Conservation (phyloP, 92 coral and sea anemone genomes). For the Zoanthus gigantus region DNA sequence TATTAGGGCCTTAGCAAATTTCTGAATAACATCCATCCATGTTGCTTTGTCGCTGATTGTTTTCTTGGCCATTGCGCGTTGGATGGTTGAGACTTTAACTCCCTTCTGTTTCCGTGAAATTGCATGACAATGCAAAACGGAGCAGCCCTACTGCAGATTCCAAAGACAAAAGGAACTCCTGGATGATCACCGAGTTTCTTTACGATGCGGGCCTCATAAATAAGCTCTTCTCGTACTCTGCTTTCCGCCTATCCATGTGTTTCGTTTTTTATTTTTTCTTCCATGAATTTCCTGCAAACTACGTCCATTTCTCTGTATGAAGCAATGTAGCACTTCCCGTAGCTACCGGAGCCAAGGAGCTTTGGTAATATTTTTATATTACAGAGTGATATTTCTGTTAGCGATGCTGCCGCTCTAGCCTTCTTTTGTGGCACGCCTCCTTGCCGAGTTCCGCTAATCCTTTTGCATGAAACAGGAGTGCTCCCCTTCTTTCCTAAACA, state of each 20-base stretch:
- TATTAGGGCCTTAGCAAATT: conserved; percentile 13
- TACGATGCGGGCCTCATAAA: conserved; percentile 40
- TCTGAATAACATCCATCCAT: conserved; percentile 18
- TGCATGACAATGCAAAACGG: conserved; percentile 37
- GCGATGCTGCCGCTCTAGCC: background rate
- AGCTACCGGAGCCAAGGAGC: conserved; percentile 31
- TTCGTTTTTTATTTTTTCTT: background rate
- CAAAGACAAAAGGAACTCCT: conserved; percentile 42
- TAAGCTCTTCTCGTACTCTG: conserved; percentile 22
- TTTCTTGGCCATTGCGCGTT: conserved; percentile 18
- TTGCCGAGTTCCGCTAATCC: background rate
- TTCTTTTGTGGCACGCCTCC: background rate
- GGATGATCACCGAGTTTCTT: conserved; percentile 46
- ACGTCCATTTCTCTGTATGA: conserved; percentile 29
- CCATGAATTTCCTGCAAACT: conserved; percentile 3
- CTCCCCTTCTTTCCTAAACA: background rate
- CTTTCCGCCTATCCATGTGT: conserved; percentile 29
- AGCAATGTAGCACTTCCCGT: conserved; percentile 25
- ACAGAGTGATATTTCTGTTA: too few relatives aligned
- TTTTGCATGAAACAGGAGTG: background rate
- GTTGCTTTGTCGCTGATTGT: background rate
- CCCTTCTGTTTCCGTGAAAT: conserved; percentile 32
- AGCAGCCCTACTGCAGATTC: conserved; percentile 35
- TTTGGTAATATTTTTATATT: background rate
- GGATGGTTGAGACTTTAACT: conserved; percentile 5